Evolutionary conservation across 2,888 invertebrate species (phyloP).

Genomic region (Julus scandinavius): DNA sequence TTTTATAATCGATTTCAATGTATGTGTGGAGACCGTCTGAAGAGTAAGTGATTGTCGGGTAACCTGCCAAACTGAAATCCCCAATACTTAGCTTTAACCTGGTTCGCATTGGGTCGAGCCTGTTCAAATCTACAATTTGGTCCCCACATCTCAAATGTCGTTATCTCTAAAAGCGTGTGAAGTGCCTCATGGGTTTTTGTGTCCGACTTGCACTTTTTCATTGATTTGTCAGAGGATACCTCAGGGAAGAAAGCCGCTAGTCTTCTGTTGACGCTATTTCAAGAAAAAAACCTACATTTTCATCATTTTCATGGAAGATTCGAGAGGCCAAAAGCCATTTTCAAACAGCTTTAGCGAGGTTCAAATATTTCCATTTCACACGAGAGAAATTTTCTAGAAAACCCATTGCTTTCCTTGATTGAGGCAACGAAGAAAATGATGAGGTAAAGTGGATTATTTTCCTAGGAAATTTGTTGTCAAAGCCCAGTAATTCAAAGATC

Average conservation of each 20-base stretch:
- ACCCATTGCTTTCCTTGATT: conserved; percentile 28
- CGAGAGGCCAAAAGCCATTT: conserved; percentile 33
- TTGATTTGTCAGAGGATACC: conserved; percentile 45
- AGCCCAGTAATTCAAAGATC: not conserved
- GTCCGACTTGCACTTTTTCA: conserved; percentile 43
- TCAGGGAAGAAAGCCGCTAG: conserved; percentile 43
- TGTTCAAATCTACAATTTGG: conserved; percentile 43
- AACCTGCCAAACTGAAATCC: conserved; percentile 43
- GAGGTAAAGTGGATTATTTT: conserved; percentile 39
- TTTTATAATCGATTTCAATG: conserved; percentile 24
- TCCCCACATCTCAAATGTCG: conserved; percentile 46
- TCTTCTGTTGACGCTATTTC: conserved; percentile 30
- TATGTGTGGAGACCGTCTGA: conserved; percentile 8
- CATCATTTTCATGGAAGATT: conserved; percentile 37
- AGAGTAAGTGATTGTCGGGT: conserved; percentile 45
- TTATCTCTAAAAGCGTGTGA: conserved; percentile 46
- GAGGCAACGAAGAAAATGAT: conserved; percentile 25
- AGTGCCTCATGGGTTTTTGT: conserved; percentile 45
- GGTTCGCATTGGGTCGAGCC: conserved; percentile 31
- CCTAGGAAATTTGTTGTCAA: conserved; percentile 26
- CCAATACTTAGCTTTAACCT: conserved; percentile 40
- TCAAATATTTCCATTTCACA: conserved; percentile 24
- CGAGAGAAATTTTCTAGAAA: not conserved
- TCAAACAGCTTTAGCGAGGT: conserved; percentile 36
- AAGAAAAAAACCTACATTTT: conserved; percentile 9